phyloP scores from a whole-genome alignment of 1,140 invertebrate genomes.

The Brachionus plicatilis region DNA sequence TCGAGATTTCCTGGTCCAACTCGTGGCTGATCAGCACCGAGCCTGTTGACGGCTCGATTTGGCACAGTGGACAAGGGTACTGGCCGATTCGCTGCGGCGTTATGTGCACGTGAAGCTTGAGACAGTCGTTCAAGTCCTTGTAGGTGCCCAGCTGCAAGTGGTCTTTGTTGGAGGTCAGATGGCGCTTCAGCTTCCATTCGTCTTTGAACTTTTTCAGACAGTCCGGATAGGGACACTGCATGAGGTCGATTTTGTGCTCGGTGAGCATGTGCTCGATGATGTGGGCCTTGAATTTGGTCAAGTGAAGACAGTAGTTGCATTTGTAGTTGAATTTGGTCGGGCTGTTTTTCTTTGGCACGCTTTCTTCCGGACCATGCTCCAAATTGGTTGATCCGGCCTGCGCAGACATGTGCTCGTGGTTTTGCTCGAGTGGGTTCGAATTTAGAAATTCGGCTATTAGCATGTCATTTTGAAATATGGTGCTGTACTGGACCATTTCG shows the following conservation, averaged over 20 bases:
- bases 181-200: slow-evolving; percentile 22
- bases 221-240: slow-evolving; percentile 11
- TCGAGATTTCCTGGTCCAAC: not conserved
- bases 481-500: not conserved
- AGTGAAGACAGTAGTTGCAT: slow-evolving; percentile 21
- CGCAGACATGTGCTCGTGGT: not conserved
- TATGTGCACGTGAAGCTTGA: not conserved
- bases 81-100: not conserved
- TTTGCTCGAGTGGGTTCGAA: not conserved
- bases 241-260: slow-evolving; percentile 1
- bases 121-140: slow-evolving; percentile 4
- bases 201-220: slow-evolving; percentile 34
- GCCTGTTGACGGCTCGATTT: not conserved
- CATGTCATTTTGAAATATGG: not conserved
- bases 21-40: not conserved
- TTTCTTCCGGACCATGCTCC: not conserved
- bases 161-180: not conserved
- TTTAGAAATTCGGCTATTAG: slow-evolving; percentile 16
- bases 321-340: slow-evolving; percentile 5
- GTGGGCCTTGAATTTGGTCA: slow-evolving; percentile 25
- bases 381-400: not conserved
- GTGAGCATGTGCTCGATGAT: slow-evolving; percentile 13
- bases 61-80: slow-evolving; percentile 18
- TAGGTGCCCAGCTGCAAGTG: not conserved
- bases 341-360: not conserved